Evolutionary conservation across 2,888 invertebrate genomes (phyloP), one percentile per base, ranked within the genome.

Genomic region (Conistra vaccinii): DNA sequence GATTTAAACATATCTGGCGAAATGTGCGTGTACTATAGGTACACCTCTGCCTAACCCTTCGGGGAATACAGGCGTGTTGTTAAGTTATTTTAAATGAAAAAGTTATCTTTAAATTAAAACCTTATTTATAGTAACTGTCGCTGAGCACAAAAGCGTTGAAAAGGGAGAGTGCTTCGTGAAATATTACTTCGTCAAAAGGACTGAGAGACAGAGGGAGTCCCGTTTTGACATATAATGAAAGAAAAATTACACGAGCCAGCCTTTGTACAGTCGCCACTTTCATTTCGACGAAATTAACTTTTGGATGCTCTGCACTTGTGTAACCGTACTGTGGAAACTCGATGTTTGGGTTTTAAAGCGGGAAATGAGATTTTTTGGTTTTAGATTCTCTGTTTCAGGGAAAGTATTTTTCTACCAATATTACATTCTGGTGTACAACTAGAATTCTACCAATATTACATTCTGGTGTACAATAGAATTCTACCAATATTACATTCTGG

Each of bases 211-310:
- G 76, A 79, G 84, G 76, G 81, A 70, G 76, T 68, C 80, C 55
- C 77, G 76, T 87, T 90, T 93, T 93, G 92, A 92, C 91, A 90
- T 90, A 88, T 91, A 92, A 93, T 93, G 92, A 93, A 93, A 92
- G 93, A 92, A 93, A 93, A 92, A 93, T 92, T 91, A 92, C 91
- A 89, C 85, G 84, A 82, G 83, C 84, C 87, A 84, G 87, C 84
- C 90, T 90, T 90, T 88, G 89, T 90, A 91, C 84, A 84, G 88
- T 85, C 87, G 87, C 89, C 70, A 87, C 82, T 89, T 88, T 88
- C 89, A 89, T 92, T 91, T 87, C 88, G 88, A 87, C 90, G 85
- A 92, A 94, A 94, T 94, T 94, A 94, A 93, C 92, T 93, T 93
- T 92, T 89, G 83, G 85, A 80, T 77, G 81, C 83, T 80, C 74